Conservation (phyloP, 30 jellyfish, hydroid and myxozoan genomes). For the Aurelia sp. region DNA sequence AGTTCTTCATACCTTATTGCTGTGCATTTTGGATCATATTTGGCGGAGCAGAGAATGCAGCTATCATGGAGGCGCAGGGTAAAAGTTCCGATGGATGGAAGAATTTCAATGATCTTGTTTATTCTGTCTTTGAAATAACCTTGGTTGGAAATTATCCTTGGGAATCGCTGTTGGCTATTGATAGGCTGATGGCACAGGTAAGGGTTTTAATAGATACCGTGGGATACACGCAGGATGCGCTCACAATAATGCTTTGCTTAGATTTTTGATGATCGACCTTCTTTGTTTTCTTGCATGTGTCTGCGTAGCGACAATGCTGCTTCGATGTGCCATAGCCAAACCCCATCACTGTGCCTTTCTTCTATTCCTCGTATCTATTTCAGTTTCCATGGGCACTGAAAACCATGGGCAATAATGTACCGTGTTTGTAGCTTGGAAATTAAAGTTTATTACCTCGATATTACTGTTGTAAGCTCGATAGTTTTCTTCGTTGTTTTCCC, state of each 20-base stretch:
- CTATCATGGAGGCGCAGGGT: slow-evolving; percentile 77
- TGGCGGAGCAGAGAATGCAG: slow-evolving; percentile 94
- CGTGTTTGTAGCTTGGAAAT: too few species aligned
- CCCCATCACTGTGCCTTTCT: not conserved
- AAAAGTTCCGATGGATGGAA: slow-evolving; percentile 81
- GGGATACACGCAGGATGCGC: too few species aligned
- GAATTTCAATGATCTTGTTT: slow-evolving; percentile 87
- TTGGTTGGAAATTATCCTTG: slow-evolving; percentile 94
- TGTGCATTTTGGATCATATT: slow-evolving; percentile 99
- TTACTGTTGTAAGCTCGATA: too few species aligned
- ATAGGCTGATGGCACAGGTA: slow-evolving; percentile 97
- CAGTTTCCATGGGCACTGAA: too few species aligned
- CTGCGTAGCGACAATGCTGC: too few species aligned
- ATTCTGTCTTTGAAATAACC: slow-evolving; percentile 94
- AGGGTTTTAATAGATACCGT: not conserved
- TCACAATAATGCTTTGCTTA: too few species aligned
- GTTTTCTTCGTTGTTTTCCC: too few species aligned
- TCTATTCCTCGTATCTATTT: not conserved
- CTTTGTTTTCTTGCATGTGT: too few species aligned
- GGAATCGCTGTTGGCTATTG: slow-evolving; percentile 87
- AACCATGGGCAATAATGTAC: too few species aligned
- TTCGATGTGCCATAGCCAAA: too few species aligned
- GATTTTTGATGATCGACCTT: too few species aligned
- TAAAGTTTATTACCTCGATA: too few species aligned
- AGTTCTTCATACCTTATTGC: slow-evolving; percentile 97